phyloP scores from a whole-genome alignment of 2,888 invertebrate species.

The Macrosiphum euphorbiae region DNA sequence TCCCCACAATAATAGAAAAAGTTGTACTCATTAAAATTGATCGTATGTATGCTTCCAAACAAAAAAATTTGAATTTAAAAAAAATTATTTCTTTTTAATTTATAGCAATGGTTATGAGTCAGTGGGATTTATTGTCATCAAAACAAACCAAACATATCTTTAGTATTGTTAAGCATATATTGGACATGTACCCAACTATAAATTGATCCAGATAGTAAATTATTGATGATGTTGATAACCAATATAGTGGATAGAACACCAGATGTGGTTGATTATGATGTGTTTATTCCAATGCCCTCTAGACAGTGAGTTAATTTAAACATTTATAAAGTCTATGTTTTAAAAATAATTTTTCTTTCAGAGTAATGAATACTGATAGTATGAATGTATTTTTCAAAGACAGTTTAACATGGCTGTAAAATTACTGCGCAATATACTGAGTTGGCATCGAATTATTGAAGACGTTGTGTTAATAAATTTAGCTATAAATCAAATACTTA shows the following conservation, averaged over 20 bases:
- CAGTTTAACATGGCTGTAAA: constrained; percentile 88
- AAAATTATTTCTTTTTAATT: constrained; percentile 7
- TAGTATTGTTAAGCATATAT: constrained; percentile 78
- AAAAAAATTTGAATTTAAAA: constrained; percentile 5
- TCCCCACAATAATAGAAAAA: constrained; percentile 90
- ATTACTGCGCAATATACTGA: constrained; percentile 82
- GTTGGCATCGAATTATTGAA: constrained; percentile 84
- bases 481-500: constrained; percentile 82
- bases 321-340: background rate
- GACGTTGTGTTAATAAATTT: constrained; percentile 80
- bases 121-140: constrained; percentile 88
- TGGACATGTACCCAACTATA: constrained; percentile 79
- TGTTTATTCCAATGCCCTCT: constrained; percentile 73
- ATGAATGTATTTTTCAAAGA: constrained; percentile 77
- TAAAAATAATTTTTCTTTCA: constrained; percentile 44
- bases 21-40: constrained; percentile 90
- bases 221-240: constrained; percentile 78
- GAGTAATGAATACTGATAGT: constrained; percentile 65
- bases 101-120: constrained; percentile 64
- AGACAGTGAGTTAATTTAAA: constrained; percentile 40
- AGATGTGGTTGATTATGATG: constrained; percentile 86
- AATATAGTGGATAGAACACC: constrained; percentile 82
- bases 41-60: constrained; percentile 74
- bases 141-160: constrained; percentile 88
- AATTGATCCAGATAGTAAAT: constrained; percentile 76